Evolutionary conservation across 2,113 vertebrate genomes (phyloP).

Genomic region (Chamaetylas fuelleborni): DNA sequence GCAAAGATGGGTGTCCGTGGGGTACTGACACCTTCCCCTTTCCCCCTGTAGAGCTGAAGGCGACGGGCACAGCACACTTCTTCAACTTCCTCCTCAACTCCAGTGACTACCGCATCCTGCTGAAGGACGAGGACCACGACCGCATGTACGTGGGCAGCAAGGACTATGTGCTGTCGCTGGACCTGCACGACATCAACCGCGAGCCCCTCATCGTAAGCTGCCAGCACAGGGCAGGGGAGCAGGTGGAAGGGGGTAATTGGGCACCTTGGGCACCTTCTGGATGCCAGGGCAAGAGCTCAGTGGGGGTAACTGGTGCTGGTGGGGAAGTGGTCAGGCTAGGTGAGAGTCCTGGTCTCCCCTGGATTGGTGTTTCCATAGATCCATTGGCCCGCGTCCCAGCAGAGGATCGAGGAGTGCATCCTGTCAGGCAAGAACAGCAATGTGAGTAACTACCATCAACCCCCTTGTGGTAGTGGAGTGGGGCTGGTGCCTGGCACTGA

Average conservation of each 20-base stretch:
- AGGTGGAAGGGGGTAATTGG: not conserved
- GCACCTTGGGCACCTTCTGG: fast-evolving
- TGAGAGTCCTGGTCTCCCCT: not conserved
- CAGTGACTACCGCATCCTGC: constrained; percentile 93
- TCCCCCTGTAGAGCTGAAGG: constrained; percentile 83
- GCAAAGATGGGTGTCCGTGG: fast-evolving
- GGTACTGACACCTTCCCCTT: not conserved
- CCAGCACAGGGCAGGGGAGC: fast-evolving
- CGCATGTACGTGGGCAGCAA: constrained; percentile 99
- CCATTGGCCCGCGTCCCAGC: constrained; percentile 91
- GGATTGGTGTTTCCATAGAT: constrained; percentile 77
- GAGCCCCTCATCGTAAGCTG: constrained; percentile 94
- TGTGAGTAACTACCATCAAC: constrained; percentile 74
- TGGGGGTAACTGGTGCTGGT: not conserved
- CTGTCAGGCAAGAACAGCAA: constrained; percentile 95
- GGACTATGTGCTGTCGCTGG: constrained; percentile 94
- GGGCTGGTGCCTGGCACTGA: not conserved
- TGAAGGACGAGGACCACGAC: constrained; percentile 98
- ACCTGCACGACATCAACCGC: constrained; percentile 98
- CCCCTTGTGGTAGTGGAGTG: fast-evolving
- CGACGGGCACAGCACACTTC: constrained; percentile 92
- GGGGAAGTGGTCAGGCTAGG: not conserved
- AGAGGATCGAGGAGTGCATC: constrained; percentile 95
- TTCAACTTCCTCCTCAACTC: constrained; percentile 97
- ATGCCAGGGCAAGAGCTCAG: fast-evolving